Percentiles rank a stretch among this genome's conserved stretches.
These are phyloP conservation scores for Caenorhabditis sinica DNA, from an alignment of 2,888 invertebrate genomes.

Conservation along the genomic window DNA sequence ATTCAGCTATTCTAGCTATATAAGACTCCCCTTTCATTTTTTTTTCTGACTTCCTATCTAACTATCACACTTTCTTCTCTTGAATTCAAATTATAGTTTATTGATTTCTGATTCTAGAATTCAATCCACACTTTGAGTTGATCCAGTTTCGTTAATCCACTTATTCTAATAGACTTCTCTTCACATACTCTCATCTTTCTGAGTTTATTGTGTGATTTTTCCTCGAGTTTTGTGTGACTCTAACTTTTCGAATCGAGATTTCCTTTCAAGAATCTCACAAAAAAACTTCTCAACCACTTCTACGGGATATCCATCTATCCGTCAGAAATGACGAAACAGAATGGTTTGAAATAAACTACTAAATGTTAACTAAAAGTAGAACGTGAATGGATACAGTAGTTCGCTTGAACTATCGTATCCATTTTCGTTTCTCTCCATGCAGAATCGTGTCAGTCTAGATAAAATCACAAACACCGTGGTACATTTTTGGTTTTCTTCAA, in stretches of 20 bases:
- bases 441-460: not conserved
- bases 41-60: not conserved
- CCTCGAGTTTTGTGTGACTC: constrained; percentile 25
- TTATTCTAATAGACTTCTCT: not conserved
- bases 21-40: not conserved
- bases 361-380: no score
- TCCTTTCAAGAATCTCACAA: no score
- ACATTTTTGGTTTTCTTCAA: constrained; percentile 8
- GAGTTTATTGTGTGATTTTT: constrained; percentile 23
- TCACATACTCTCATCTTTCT: constrained; percentile 12
- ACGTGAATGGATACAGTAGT: no score
- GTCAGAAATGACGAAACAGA: not conserved
- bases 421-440: no score
- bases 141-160: not conserved
- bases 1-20: no score
- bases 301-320: not conserved
- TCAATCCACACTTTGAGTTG: not conserved
- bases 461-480: constrained; percentile 20
- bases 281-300: constrained; percentile 12
- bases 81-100: not conserved
- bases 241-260: constrained; percentile 11
- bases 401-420: no score
- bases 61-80: not conserved
- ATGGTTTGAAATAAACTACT: constrained; percentile 7
- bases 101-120: not conserved